Percentiles rank a stretch among this genome's conserved stretches.
phyloP scores from a whole-genome alignment of 2,888 invertebrate species.

The Chaetogeoica ovagalla region DNA sequence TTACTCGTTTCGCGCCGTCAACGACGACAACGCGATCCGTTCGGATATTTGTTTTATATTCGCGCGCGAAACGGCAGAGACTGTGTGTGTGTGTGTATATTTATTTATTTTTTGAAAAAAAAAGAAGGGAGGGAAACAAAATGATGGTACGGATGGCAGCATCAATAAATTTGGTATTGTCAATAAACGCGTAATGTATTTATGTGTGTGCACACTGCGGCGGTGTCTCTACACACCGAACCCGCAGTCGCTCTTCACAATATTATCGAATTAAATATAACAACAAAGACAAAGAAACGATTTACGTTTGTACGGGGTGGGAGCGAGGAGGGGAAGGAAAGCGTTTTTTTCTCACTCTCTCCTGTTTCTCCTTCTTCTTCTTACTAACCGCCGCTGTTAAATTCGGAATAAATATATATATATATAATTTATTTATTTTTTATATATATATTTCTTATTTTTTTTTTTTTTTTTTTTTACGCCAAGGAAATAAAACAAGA shows the following conservation, averaged over 20 bases:
- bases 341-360: not conserved
- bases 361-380: too few species aligned
- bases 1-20: too few species aligned
- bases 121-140: too few species aligned
- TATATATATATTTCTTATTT: too few species aligned
- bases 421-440: too few species aligned
- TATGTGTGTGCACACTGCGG: too few species aligned
- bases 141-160: not conserved
- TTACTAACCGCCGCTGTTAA: not conserved
- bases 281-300: constrained; percentile 38
- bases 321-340: not conserved
- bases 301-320: too few species aligned
- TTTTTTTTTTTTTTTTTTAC: not conserved
- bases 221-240: not conserved
- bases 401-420: constrained; percentile 25
- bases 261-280: constrained; percentile 42
- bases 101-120: too few species aligned
- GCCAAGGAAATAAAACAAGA: constrained; percentile 26
- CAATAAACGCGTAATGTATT: not conserved
- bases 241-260: constrained; percentile 25
- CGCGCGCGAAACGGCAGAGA: too few species aligned
- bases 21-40: too few species aligned
- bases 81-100: too few species aligned
- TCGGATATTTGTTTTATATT: too few species aligned
- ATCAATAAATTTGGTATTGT: constrained; percentile 34